A percentile compares a stretch with the other conserved stretches of the same genome.
These are phyloP conservation scores for Brachypodius melanocephalos DNA, from an alignment of 2,113 vertebrate species.

Conservation along the genomic window DNA sequence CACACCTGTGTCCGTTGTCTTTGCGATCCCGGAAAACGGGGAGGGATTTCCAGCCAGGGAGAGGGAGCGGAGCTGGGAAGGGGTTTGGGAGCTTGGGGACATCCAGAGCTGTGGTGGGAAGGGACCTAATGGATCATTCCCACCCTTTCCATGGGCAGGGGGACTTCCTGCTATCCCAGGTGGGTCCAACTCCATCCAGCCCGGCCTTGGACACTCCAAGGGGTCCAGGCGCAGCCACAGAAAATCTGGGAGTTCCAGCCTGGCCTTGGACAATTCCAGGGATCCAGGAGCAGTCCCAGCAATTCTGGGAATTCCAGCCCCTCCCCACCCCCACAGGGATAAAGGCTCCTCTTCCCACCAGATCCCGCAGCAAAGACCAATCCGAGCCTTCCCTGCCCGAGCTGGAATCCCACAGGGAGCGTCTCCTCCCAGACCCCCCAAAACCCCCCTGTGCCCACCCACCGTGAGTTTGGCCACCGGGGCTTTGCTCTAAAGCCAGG, in stretches of 20 bases:
- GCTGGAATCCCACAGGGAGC: not conserved
- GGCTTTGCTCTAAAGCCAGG: not conserved
- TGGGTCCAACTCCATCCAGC: fast-evolving
- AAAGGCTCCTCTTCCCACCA: not conserved
- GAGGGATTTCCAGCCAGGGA: not conserved
- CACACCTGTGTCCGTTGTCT: fast-evolving
- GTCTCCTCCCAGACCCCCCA: fast-evolving
- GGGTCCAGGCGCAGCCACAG: not conserved
- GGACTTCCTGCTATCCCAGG: fast-evolving
- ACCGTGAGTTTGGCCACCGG: fast-evolving
- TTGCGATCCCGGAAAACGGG: fast-evolving
- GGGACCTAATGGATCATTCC: not conserved
- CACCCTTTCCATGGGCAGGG: fast-evolving
- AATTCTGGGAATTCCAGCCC: not conserved
- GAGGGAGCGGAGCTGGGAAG: fast-evolving
- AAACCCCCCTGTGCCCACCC: too few relatives aligned
- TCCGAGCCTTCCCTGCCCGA: fast-evolving
- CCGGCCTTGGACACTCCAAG: not conserved
- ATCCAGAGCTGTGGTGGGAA: not conserved
- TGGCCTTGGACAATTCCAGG: not conserved
- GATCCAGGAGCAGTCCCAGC: not conserved
- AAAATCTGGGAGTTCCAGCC: not conserved
- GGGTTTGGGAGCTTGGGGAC: fast-evolving
- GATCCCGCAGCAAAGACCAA: not conserved
- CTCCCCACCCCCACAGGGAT: not conserved